phyloP scores from a whole-genome alignment of 2,113 vertebrate genomes.

The Laterallus jamaicensis region DNA sequence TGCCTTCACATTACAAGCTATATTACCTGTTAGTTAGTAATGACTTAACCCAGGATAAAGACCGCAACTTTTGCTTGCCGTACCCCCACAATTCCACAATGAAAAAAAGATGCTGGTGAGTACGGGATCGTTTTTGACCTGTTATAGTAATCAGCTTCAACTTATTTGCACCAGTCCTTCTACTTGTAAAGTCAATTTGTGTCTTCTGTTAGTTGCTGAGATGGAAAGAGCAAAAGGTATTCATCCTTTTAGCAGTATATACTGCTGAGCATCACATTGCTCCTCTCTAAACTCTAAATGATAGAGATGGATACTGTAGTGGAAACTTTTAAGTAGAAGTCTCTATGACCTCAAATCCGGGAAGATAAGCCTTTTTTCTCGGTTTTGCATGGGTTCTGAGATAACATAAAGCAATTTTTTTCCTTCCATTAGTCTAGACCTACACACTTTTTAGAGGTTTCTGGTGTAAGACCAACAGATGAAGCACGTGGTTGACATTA shows the following conservation, averaged over 20 bases:
- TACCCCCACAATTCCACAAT: neutral
- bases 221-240: neutral
- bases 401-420: neutral
- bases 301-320: rapidly evolving
- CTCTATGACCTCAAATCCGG: rapidly evolving
- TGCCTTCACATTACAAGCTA: neutral
- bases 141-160: neutral
- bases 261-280: neutral
- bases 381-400: rapidly evolving
- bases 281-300: neutral
- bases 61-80: neutral
- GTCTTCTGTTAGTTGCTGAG: neutral
- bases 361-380: rapidly evolving
- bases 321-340: rapidly evolving
- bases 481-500: neutral
- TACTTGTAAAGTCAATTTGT: neutral
- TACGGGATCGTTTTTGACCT: neutral
- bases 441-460: neutral
- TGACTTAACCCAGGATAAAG: neutral
- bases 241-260: neutral
- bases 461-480: neutral
- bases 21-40: neutral
- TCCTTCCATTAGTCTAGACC: neutral
- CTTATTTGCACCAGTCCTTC: too few relatives aligned
- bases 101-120: neutral